Base-by-base conservation (phyloP, 1,140 invertebrate species). In the Dolichoris vasculosae region DNA sequence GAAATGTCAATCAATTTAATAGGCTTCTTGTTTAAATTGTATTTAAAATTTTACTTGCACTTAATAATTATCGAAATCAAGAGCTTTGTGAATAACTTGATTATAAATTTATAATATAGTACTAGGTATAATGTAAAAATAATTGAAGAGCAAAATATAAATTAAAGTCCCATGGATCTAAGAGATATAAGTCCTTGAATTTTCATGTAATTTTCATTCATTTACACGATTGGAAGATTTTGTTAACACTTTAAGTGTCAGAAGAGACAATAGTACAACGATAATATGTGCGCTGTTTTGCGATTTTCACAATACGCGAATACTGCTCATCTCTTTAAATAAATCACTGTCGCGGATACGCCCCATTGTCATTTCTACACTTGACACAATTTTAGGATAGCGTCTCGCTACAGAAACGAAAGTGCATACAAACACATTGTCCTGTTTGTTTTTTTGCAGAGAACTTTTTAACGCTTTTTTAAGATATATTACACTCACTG, bases 371-470 rank as follows among this genome's bases (percentile, higher is more conserved):
- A 69, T 69, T 38, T 6, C 30, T 69, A 35, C 67, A 73, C 69
- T 73, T 73, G 69, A 73, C 69, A 73, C 69, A 73, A 73, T 73
- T 73, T 43, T 9, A 20, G 55, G 23, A 26, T 17, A 26, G 23
- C 55, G 48, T 51, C 15, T 2, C 48, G 48, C 15, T 51, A 51
- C 11, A 9, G 6, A 17, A 7, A 9, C 15, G 15, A 51, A 51
- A 51, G 8, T 17, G 48, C n/a, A n/a, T n/a, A n/a, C n/a, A n/a
- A n/a, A n/a, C n/a, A n/a, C n/a, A 59, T 13, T 26, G 23, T 9
- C 23, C 55, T 59, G 3, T 23, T 26, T 26, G 4, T 59, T 59
- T 26, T 4, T 59, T 26, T 13, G 2, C 23, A 20, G 3, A 26
- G 67, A 32, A 35, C 32, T 69, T 69, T 69, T 17, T 63, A 63